phyloP scores from a whole-genome alignment of 2,113 vertebrate genomes.

The Sceloporus tristichus region DNA sequence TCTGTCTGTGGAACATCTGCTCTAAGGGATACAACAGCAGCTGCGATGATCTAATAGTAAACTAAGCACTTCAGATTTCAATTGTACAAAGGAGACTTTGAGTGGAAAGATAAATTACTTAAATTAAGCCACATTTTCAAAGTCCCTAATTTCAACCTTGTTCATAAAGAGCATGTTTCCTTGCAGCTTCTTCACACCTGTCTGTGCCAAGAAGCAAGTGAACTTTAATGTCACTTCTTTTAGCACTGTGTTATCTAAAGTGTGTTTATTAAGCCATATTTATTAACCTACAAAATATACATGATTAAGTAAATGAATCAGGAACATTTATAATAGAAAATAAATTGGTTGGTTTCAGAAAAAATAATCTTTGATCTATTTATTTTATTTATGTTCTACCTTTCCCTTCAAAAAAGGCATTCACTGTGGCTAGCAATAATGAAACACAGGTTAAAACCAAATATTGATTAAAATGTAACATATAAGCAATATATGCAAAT shows the following conservation, averaged over 20 bases:
- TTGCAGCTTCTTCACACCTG: slow-evolving; percentile 78
- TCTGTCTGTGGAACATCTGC: slow-evolving; percentile 80
- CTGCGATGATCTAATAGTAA: slow-evolving; percentile 80
- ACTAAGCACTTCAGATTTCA: slow-evolving; percentile 78
- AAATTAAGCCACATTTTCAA: slow-evolving; percentile 81
- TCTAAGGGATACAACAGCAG: slow-evolving; percentile 77
- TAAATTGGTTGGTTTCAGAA: background rate
- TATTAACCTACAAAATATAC: slow-evolving; percentile 23
- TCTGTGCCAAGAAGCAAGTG: slow-evolving; percentile 68
- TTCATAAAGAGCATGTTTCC: slow-evolving; percentile 70
- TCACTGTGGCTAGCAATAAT: background rate
- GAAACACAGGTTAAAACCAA: background rate
- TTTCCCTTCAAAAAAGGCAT: background rate
- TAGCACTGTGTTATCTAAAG: slow-evolving; percentile 51
- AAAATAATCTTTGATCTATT: background rate
- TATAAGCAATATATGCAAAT: background rate
- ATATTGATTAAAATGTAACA: background rate
- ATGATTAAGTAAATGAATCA: background rate
- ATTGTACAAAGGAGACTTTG: slow-evolving; percentile 78
- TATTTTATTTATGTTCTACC: background rate
- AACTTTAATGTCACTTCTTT: slow-evolving; percentile 51
- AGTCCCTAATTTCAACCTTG: slow-evolving; percentile 78
- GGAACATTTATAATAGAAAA: background rate
- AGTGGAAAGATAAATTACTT: slow-evolving; percentile 82
- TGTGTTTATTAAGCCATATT: slow-evolving; percentile 50